Base-by-base conservation (phyloP, 2,888 invertebrate genomes). In the Gryllus longicercus region DNA sequence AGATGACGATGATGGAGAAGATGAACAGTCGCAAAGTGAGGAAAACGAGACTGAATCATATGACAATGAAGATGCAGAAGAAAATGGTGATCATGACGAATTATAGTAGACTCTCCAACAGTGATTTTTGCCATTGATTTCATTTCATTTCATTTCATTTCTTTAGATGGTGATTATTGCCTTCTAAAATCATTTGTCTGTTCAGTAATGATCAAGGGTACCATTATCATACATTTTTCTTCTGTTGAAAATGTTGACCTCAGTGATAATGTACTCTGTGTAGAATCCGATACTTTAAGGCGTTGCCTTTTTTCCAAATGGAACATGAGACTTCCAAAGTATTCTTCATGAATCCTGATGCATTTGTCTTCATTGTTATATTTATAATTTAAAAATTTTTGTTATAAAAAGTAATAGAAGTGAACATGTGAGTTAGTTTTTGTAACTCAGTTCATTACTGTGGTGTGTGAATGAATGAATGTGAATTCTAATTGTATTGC, bases 1-100 rank as follows among this genome's bases (percentile, higher is more conserved):
- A 74, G 21, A 77, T 16, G 88, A 87, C 78, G 84, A 88, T 23
- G 89, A 90, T 49, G 86, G 86, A 25, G 86, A 87, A 10, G 75
- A 77, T 49, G 82, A 83, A 75, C 87, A 76, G 86, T 87, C 79
- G 85, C 79, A 87, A 78, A 88, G 88, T 78, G 86, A 86, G 81
- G 85, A 87, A 21, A 86, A 86, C 18, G 87, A 87, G 78, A 88
- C 88, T 82, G 87, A 87, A 79, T 76, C 79, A 25, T 79, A 79
- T 63, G 79, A 79, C 11, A 77, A 80, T 74, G 80, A 79, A 16
- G 77, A 74, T 76, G 75, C 81, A 63, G 76, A 80, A 23, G 78
- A 79, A 51, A 85, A 85, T 82, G 85, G 82, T 83, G 83, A 83
- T 11, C 80, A 80, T 78, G 78, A 78, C 18, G 80, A 80, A 78